These are phyloP conservation scores for Galaxea fascicularis DNA, from an alignment of 92 coral and sea anemone species.

Conservation along the genomic window DNA sequence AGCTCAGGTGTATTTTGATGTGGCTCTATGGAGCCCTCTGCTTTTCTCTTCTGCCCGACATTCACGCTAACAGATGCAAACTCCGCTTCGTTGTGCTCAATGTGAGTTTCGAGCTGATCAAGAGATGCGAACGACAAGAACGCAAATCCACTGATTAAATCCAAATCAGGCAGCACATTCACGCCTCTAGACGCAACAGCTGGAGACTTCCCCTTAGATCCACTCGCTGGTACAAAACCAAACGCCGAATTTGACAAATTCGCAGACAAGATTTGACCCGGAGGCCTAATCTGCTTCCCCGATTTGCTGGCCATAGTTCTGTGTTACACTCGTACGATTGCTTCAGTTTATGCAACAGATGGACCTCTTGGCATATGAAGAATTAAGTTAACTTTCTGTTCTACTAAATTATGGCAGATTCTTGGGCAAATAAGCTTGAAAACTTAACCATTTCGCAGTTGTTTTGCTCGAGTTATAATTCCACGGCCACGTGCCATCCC, in stretches of 20 bases:
- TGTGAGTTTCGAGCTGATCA: conserved; percentile 79
- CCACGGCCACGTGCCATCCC: conserved; percentile 89
- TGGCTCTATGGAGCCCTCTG: not conserved
- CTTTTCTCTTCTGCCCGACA: conserved; percentile 72
- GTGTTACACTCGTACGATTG: conserved; percentile 5
- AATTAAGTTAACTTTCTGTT: not conserved
- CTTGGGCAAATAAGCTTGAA: conserved; percentile 13
- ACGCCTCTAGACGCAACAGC: conserved; percentile 40
- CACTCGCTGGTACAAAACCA: conserved; percentile 21
- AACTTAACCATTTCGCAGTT: conserved; percentile 4
- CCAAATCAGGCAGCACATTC: conserved; percentile 72
- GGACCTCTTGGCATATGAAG: not conserved
- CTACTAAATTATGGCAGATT: not conserved
- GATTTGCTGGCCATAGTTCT: conserved; percentile 41
- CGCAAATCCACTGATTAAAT: conserved; percentile 86
- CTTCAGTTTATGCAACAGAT: not conserved
- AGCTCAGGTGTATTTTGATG: not conserved
- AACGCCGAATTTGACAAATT: conserved; percentile 43
- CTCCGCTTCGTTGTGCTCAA: conserved; percentile 75
- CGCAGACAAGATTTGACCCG: conserved; percentile 41
- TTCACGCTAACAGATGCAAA: conserved; percentile 66
- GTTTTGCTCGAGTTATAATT: conserved; percentile 33
- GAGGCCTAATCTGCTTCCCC: conserved; percentile 18
- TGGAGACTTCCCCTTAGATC: conserved; percentile 57
- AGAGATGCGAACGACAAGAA: conserved; percentile 77